Conservation (phyloP, 2,888 invertebrate genomes). For the Drosophila anomalata region DNA sequence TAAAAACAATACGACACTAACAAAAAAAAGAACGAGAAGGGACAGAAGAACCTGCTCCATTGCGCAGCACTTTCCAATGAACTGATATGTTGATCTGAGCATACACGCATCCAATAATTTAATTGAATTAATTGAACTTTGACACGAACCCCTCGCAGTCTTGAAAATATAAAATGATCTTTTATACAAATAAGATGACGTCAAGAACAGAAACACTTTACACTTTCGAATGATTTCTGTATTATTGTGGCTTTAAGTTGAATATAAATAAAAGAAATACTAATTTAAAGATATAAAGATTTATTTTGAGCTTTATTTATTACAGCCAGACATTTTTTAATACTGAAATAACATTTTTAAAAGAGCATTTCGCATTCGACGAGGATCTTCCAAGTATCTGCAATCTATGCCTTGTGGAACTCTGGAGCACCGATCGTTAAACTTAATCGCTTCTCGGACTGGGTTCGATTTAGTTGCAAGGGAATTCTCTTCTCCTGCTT, state of each 20-base stretch:
- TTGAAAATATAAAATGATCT: conserved; percentile 50
- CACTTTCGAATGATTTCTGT: neutral
- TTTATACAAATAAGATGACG: conserved; percentile 28
- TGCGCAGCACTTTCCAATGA: conserved; percentile 25
- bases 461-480: conserved; percentile 21
- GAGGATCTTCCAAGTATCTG: neutral
- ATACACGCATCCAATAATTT: conserved; percentile 64
- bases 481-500: conserved; percentile 33
- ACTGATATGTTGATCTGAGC: conserved; percentile 39
- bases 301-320: neutral
- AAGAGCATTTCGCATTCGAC: neutral
- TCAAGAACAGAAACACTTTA: neutral
- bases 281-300: neutral
- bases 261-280: neutral
- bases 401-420: conserved; percentile 8
- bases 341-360: neutral
- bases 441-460: conserved; percentile 55
- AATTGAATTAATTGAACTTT: conserved; percentile 83
- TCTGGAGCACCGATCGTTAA: conserved; percentile 43
- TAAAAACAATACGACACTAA: conserved; percentile 5
- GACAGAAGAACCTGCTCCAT: conserved; percentile 1
- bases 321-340: neutral
- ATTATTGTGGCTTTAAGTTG: neutral
- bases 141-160: conserved; percentile 49
- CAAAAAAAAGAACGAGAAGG: conserved; percentile 1